Conservation (phyloP, 1,140 invertebrate genomes). For the Conopomorpha cramerella region DNA sequence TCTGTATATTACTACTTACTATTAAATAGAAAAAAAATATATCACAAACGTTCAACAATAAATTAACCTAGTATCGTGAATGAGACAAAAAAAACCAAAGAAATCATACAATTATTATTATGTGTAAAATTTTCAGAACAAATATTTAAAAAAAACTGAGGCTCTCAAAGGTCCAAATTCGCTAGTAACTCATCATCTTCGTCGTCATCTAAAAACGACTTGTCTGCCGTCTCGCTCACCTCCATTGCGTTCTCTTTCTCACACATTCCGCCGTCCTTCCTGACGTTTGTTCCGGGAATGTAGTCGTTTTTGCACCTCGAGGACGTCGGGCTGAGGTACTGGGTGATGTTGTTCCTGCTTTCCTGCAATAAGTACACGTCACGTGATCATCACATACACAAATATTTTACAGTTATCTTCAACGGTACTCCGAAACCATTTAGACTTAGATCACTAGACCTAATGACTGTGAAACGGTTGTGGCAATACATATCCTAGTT, state of each 20-base stretch:
- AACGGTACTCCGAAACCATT: no score
- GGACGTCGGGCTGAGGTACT: conserved; percentile 23
- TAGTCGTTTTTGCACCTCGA: conserved; percentile 33
- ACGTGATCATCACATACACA: no score
- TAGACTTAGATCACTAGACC: no score
- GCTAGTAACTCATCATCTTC: conserved; percentile 49
- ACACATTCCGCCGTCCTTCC: conserved; percentile 14
- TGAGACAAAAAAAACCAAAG: no score
- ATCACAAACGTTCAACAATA: no score
- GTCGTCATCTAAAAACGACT: conserved; percentile 35
- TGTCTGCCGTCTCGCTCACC: conserved; percentile 9
- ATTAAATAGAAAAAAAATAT: no score
- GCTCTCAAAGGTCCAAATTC: conserved; percentile 37
- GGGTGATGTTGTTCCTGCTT: conserved; percentile 26
- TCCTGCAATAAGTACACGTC: conserved; percentile 34
- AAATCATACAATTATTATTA: background rate
- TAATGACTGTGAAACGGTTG: no score
- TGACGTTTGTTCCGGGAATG: conserved; percentile 50
- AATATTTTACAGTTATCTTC: no score
- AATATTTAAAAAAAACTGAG: conserved; percentile 6
- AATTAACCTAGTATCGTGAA: no score
- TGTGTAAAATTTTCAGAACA: conserved; percentile 1
- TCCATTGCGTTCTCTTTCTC: background rate
- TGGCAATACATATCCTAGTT: no score
- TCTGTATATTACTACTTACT: no score